Evolutionary conservation across 2,888 invertebrate species (phyloP).

Genomic region (Cerastis leucographa): DNA sequence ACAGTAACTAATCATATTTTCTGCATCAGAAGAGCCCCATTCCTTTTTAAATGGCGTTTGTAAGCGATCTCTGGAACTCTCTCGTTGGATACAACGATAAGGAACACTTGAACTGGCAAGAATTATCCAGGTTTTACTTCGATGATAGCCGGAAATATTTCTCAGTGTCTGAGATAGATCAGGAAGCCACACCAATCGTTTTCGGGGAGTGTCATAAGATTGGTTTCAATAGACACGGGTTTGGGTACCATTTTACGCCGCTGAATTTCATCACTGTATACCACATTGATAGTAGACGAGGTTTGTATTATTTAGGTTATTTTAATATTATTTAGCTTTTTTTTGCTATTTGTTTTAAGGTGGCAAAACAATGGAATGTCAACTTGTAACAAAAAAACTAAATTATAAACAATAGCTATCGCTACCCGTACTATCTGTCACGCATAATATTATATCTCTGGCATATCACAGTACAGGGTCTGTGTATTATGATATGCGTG

Average conservation of each 20-base stretch:
- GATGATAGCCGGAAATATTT: constrained; percentile 91
- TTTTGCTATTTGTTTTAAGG: background rate
- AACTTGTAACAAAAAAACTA: too few relatives aligned
- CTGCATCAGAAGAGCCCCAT: constrained; percentile 62
- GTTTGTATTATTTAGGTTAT: constrained; percentile 80
- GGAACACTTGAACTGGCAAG: constrained; percentile 80
- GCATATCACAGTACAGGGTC: too few relatives aligned
- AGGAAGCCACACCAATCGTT: constrained; percentile 91
- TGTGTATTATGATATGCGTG: too few relatives aligned
- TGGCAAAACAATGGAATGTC: too few relatives aligned
- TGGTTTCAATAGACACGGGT: constrained; percentile 85
- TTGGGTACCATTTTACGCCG: constrained; percentile 91
- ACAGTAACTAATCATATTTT: constrained; percentile 58
- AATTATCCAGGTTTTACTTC: constrained; percentile 88
- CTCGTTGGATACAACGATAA: constrained; percentile 86
- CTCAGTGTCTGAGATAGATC: constrained; percentile 92
- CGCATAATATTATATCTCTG: too few relatives aligned
- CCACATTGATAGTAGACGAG: constrained; percentile 92
- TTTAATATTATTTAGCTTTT: background rate
- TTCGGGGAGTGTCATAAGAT: constrained; percentile 90
- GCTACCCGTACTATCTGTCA: too few relatives aligned
- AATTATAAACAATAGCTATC: too few relatives aligned
- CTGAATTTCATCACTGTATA: constrained; percentile 91
- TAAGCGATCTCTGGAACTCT: constrained; percentile 88
- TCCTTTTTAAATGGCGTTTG: constrained; percentile 87